Evolutionary conservation across 2,113 vertebrate species (phyloP).

Genomic region (Propithecus coquereli): DNA sequence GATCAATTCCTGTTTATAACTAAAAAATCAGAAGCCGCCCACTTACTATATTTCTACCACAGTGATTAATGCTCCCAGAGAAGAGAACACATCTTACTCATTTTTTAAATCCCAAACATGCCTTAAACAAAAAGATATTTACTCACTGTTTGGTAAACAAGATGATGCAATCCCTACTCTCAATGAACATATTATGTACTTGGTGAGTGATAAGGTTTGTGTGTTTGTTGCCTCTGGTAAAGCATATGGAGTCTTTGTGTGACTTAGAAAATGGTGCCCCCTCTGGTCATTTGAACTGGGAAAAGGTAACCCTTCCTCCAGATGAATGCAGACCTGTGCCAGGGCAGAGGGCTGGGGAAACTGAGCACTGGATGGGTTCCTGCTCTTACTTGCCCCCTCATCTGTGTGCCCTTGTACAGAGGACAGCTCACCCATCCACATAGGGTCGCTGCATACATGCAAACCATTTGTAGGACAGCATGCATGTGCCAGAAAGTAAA

Average conservation of each 20-base stretch:
- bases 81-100: not conserved
- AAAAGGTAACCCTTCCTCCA: not conserved
- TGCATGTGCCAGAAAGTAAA: not conserved
- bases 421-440: not conserved
- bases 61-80: not conserved
- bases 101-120: not conserved
- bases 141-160: conserved; percentile 4
- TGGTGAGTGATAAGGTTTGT: not conserved
- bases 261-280: not conserved
- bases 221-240: not conserved
- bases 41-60: conserved; percentile 16
- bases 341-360: not conserved
- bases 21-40: not conserved
- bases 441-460: not conserved
- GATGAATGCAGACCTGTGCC: not conserved
- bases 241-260: not conserved
- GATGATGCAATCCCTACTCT: conserved; percentile 7
- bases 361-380: not conserved
- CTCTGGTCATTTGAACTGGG: not conserved
- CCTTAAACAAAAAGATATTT: not conserved
- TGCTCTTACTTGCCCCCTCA: not conserved
- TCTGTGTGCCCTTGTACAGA: not conserved
- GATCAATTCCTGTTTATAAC: conserved; percentile 40
- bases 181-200: not conserved
- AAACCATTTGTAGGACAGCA: not conserved